Evolutionary conservation across 2,888 invertebrate species (phyloP).

Genomic region (Agrotis puta): DNA sequence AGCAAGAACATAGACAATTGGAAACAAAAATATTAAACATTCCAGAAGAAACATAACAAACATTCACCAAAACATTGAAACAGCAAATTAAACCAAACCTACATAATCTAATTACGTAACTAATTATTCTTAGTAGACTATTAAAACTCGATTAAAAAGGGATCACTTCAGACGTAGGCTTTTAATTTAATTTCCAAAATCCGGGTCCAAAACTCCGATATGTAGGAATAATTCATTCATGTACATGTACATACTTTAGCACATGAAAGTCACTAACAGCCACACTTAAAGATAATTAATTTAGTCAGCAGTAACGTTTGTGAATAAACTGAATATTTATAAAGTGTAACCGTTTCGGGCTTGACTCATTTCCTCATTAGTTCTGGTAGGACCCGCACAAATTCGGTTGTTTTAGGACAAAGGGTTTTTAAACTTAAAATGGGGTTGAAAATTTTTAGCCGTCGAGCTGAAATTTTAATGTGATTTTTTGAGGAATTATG

Average conservation of each 20-base stretch:
- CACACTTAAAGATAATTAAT: slow-evolving; percentile 57
- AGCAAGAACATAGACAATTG: no score
- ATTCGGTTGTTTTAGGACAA: slow-evolving; percentile 27
- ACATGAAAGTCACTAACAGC: slow-evolving; percentile 53
- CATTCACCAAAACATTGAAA: background rate
- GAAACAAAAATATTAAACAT: no score
- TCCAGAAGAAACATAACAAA: background rate
- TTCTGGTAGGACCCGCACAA: slow-evolving; percentile 19
- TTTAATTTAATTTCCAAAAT: slow-evolving; percentile 24
- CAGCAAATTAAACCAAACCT: background rate
- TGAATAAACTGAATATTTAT: slow-evolving; percentile 60
- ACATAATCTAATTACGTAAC: background rate
- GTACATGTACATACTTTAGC: slow-evolving; percentile 36
- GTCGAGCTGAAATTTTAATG: slow-evolving; percentile 5
- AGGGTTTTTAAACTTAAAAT: slow-evolving; percentile 28
- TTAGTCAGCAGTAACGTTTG: slow-evolving; percentile 38
- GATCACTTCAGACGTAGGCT: background rate
- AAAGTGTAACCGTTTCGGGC: slow-evolving; percentile 54
- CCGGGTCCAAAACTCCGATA: slow-evolving; percentile 13
- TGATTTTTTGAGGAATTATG: slow-evolving; percentile 21
- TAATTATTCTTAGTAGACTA: slow-evolving; percentile 6
- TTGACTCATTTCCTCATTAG: slow-evolving; percentile 58
- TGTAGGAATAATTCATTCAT: slow-evolving; percentile 51
- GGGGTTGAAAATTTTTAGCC: background rate
- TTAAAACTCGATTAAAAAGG: slow-evolving; percentile 14